Conservation (phyloP, 53 echinoderm and acorn worm genomes). For the Stichopus horrens region DNA sequence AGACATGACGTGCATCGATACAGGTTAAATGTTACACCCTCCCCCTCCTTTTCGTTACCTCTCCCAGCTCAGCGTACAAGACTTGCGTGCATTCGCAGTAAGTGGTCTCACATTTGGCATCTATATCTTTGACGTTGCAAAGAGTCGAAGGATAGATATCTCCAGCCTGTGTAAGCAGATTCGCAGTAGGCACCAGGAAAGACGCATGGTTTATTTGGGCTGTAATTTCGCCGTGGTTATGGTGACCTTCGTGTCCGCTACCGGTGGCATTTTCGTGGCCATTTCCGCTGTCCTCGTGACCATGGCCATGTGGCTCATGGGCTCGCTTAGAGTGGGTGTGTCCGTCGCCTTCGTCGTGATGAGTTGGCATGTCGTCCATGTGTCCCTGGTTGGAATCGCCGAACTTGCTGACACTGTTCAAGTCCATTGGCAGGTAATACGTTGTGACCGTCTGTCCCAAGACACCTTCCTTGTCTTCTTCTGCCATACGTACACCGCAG, state of each 20-base stretch:
- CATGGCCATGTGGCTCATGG: constrained; percentile 54
- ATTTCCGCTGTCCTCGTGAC: constrained; percentile 33
- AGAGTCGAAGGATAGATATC: constrained; percentile 54
- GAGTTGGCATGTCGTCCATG: background rate
- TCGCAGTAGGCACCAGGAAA: constrained; percentile 44
- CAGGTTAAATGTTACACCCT: too few species aligned
- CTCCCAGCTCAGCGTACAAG: constrained; percentile 55
- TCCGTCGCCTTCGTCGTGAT: background rate
- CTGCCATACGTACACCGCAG: background rate
- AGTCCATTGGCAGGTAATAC: constrained; percentile 70
- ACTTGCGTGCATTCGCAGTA: constrained; percentile 72
- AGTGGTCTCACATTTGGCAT: constrained; percentile 53
- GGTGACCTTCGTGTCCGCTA: background rate
- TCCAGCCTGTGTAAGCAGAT: constrained; percentile 57
- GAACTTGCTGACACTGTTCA: constrained; percentile 52
- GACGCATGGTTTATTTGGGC: constrained; percentile 65
- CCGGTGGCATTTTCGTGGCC: background rate
- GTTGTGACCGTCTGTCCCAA: constrained; percentile 49
- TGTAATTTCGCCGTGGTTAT: constrained; percentile 8
- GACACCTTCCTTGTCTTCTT: constrained; percentile 26
- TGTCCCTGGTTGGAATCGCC: background rate
- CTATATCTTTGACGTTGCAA: constrained; percentile 49
- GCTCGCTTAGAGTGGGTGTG: constrained; percentile 66
- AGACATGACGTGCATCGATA: too few species aligned
- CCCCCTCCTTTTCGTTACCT: background rate